phyloP scores from a whole-genome alignment of 2,888 invertebrate genomes.

The Leptinotarsa haldemani region DNA sequence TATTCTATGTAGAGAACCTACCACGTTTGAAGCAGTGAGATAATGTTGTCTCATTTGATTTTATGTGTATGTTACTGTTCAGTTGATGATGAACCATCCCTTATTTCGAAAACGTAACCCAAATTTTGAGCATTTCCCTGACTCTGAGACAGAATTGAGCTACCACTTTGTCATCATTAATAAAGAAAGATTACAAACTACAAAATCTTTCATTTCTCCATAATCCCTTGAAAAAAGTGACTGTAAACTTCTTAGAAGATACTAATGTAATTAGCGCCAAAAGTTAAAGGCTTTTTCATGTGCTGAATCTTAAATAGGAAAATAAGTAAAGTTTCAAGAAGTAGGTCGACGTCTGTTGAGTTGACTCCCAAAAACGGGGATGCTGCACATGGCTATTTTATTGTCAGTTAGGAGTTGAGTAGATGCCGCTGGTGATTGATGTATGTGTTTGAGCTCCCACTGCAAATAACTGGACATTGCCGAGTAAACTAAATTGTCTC shows the following conservation, averaged over 20 bases:
- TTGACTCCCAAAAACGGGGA: conserved; percentile 9
- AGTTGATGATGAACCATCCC: too few species aligned
- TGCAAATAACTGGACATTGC: conserved; percentile 9
- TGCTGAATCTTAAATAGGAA: conserved; percentile 15
- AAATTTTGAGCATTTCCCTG: neutral
- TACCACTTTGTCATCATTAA: conserved; percentile 4
- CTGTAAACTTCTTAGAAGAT: conserved; percentile 11
- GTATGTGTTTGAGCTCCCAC: conserved; percentile 7
- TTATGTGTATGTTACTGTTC: too few species aligned
- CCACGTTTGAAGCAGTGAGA: too few species aligned
- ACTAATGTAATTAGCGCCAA: conserved; percentile 18
- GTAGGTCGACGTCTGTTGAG: conserved; percentile 5
- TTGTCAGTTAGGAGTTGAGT: conserved; percentile 1
- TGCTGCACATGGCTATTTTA: conserved; percentile 11
- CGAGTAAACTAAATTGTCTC: conserved; percentile 15
- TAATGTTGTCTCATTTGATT: too few species aligned
- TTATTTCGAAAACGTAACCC: neutral
- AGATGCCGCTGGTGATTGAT: conserved; percentile 7
- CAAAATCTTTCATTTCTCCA: conserved; percentile 11
- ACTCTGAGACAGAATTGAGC: neutral
- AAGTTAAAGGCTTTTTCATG: conserved; percentile 15
- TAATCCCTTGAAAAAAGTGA: conserved; percentile 8
- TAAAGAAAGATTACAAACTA: conserved; percentile 11
- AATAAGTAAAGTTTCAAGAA: conserved; percentile 11
- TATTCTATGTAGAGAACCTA: too few species aligned